phyloP scores from a whole-genome alignment of 2,797 vertebrate species.

The Basileuterus tristriatus region DNA sequence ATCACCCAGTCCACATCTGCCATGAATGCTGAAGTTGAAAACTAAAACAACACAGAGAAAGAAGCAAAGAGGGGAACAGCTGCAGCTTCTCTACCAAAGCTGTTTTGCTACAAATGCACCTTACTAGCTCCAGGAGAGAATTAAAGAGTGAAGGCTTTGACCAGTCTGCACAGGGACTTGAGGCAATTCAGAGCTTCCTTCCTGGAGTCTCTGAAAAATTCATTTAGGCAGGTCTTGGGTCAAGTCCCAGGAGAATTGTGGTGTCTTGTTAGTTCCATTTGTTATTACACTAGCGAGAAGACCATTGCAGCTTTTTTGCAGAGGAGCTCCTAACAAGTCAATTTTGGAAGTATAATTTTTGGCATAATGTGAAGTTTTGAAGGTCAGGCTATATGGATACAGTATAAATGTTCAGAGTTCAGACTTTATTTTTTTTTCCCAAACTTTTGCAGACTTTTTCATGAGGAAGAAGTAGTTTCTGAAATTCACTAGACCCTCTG shows the following conservation, averaged over 20 bases:
- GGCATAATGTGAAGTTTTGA: not conserved
- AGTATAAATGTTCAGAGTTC: not conserved
- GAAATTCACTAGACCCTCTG: not conserved
- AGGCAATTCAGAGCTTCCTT: not conserved
- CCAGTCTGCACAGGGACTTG: not conserved
- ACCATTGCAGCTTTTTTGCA: not conserved
- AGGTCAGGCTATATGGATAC: not conserved
- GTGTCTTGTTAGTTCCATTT: not conserved
- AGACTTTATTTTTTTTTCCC: not conserved
- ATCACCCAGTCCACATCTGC: not conserved
- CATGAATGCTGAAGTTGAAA: not conserved
- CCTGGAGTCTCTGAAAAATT: not conserved
- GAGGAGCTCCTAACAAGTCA: not conserved
- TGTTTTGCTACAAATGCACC: not conserved
- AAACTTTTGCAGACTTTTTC: not conserved
- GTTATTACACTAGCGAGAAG: not conserved
- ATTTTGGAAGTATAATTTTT: slow-evolving; percentile 16
- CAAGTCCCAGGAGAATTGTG: not conserved
- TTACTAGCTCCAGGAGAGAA: not conserved
- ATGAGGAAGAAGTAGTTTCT: not conserved
- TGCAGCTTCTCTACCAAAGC: not conserved
- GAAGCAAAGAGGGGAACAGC: not conserved
- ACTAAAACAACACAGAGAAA: not conserved
- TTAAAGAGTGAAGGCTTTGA: not conserved
- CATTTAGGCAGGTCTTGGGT: not conserved